Evolutionary conservation across 2,888 invertebrate species (phyloP).

Genomic region (Brachylomia viminalis): DNA sequence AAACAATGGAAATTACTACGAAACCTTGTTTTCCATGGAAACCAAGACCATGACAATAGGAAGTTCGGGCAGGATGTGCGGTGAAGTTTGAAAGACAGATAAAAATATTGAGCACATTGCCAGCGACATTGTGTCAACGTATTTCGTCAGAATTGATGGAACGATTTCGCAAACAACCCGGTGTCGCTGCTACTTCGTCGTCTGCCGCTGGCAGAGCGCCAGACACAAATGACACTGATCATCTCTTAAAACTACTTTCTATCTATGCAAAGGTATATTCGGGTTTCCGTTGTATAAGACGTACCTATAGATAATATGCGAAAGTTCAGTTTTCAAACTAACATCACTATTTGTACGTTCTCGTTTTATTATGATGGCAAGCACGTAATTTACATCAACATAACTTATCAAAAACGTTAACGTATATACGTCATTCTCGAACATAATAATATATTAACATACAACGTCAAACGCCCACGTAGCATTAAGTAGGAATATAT

Average conservation of each 20-base stretch:
- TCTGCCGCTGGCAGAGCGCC: constrained; percentile 76
- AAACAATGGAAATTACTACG: constrained; percentile 8
- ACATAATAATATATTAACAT: constrained; percentile 16
- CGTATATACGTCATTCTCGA: constrained; percentile 22
- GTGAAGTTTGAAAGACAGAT: constrained; percentile 51
- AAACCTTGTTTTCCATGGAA: constrained; percentile 31
- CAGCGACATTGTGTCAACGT: constrained; percentile 68
- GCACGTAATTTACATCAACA: constrained; percentile 13
- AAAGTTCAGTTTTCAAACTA: neutral
- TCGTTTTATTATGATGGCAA: constrained; percentile 4
- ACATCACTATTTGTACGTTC: constrained; percentile 7
- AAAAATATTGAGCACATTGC: constrained; percentile 63
- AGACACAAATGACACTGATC: constrained; percentile 75
- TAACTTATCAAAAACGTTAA: constrained; percentile 16
- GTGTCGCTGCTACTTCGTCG: constrained; percentile 62
- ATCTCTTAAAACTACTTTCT: constrained; percentile 67
- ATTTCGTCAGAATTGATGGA: constrained; percentile 76
- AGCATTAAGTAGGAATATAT: constrained; percentile 4
- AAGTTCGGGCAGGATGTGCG: constrained; percentile 43
- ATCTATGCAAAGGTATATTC: constrained; percentile 41
- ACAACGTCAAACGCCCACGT: constrained; percentile 25
- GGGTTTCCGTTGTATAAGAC: constrained; percentile 18
- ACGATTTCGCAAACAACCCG: constrained; percentile 73
- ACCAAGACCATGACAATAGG: constrained; percentile 42
- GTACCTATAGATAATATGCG: neutral